Conservation (phyloP, 1,140 invertebrate species). For the Dendrolimus kikuchii region DNA sequence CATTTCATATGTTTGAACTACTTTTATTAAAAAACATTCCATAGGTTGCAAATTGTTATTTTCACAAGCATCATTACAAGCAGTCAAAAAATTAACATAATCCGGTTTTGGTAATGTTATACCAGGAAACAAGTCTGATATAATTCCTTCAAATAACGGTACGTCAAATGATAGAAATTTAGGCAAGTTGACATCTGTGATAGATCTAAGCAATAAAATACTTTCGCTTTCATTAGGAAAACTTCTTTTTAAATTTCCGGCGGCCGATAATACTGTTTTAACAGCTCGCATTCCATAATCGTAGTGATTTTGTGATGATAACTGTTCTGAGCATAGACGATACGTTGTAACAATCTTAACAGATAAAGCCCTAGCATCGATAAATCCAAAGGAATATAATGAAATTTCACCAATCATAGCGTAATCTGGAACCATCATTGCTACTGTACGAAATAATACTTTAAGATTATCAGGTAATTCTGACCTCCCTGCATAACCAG, state of each 20-base stretch:
- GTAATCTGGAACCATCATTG: constrained; percentile 97
- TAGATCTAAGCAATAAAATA: constrained; percentile 84
- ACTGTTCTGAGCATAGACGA: constrained; percentile 91
- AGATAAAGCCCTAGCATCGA: constrained; percentile 88
- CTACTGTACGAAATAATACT: constrained; percentile 89
- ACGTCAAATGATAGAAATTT: constrained; percentile 94
- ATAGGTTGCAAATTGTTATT: constrained; percentile 82
- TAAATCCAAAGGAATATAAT: constrained; percentile 93
- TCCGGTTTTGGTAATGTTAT: constrained; percentile 81
- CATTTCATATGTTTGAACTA: constrained; percentile 92
- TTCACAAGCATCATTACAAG: constrained; percentile 73
- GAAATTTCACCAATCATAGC: constrained; percentile 94
- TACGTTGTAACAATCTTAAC: constrained; percentile 95
- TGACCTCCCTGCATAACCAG: constrained; percentile 91
- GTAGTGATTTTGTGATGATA: constrained; percentile 95
- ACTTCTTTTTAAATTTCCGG: constrained; percentile 89
- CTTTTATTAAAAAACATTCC: constrained; percentile 81
- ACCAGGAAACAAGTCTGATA: constrained; percentile 92
- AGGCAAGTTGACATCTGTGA: constrained; percentile 94
- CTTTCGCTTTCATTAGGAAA: constrained; percentile 88
- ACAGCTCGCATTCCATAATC: constrained; percentile 93
- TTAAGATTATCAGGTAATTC: constrained; percentile 90
- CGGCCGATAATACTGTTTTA: constrained; percentile 81
- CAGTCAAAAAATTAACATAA: constrained; percentile 77
- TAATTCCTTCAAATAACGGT: constrained; percentile 92